These are phyloP conservation scores for Rhynchophorus ferrugineus DNA, from an alignment of 1,140 invertebrate genomes.

Conservation along the genomic window DNA sequence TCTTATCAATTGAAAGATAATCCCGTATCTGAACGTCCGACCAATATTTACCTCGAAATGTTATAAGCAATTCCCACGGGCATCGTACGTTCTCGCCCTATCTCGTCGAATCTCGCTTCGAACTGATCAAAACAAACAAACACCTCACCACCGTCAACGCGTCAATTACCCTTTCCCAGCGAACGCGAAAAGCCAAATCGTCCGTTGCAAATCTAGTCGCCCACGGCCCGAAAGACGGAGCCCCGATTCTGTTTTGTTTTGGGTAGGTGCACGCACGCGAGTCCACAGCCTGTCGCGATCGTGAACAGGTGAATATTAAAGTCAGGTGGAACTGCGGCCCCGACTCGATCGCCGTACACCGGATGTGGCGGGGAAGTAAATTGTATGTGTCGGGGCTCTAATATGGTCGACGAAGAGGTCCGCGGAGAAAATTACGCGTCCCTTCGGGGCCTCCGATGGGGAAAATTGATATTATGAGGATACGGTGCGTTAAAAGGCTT, in stretches of 20 bases:
- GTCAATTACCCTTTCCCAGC: background rate
- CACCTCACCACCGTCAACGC: background rate
- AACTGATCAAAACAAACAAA: too few relatives aligned
- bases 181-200: background rate
- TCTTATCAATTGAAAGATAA: too few relatives aligned
- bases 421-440: too few relatives aligned
- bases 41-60: slow-evolving; percentile 18
- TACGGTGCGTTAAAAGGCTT: background rate
- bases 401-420: too few relatives aligned
- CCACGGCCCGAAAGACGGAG: too few relatives aligned
- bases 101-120: background rate
- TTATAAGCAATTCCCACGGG: slow-evolving; percentile 27
- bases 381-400: slow-evolving; percentile 8
- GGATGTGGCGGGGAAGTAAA: slow-evolving; percentile 29
- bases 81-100: slow-evolving; percentile 14
- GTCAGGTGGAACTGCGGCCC: slow-evolving; percentile 26
- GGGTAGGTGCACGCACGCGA: slow-evolving; percentile 17
- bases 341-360: slow-evolving; percentile 15
- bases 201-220: too few relatives aligned
- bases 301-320: slow-evolving; percentile 28
- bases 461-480: too few relatives aligned
- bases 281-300: slow-evolving; percentile 4
- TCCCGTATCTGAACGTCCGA: background rate
- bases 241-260: too few relatives aligned
- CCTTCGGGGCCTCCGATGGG: too few relatives aligned